Base-by-base conservation (phyloP, 1,140 invertebrate genomes). In the Monochamus saltuarius region DNA sequence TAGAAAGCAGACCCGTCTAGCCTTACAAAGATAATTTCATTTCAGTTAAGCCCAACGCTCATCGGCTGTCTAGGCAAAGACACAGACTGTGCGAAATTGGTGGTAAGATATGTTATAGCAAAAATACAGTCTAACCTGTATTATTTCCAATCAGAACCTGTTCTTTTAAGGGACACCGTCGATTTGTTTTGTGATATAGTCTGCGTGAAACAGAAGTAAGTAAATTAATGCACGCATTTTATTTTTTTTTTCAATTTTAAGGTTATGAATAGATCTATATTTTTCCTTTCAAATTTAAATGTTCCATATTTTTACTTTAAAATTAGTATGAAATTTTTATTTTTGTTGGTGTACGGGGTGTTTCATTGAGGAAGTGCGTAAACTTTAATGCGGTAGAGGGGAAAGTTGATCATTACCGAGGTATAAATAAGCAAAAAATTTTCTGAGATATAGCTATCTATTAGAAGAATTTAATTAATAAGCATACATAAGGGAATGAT, bases 71-170 rank as follows among this genome's bases (percentile, higher is more conserved):
- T 77, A 35, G 74, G 73, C n/a, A 68, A 69, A 64, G 73, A 76
- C 43, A 75, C 74, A 29, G 72, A 75, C 46, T 72, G 74, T 36
- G 70, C 74, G n/a, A 68, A 61, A 43, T 69, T 73, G 54, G 62
- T 75, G 9, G 46, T 73, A 11, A 68, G 67, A 52, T 73, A 73
- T 45, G 59, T 77, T 29, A 39, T 77, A 16, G 52, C 67, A 13
- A 77, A 77, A 66, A 73, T 77, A 16, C 67, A 71, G 49, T 71
- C 70, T 7, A 77, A 77, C 58, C 65, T 77, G 50, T 69, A 59
- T 39, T 66, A 70, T 65, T 76, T 71, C 52, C 65, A 72, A 53
- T 70, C 75, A 7, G 76, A 77, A 53, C 68, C 73, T 8, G 64
- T 75, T 42, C 39, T 77, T 13, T 56, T 77, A 19, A 65, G 65